Base-by-base conservation (phyloP, 2,888 invertebrate genomes). In the Empis livida region DNA sequence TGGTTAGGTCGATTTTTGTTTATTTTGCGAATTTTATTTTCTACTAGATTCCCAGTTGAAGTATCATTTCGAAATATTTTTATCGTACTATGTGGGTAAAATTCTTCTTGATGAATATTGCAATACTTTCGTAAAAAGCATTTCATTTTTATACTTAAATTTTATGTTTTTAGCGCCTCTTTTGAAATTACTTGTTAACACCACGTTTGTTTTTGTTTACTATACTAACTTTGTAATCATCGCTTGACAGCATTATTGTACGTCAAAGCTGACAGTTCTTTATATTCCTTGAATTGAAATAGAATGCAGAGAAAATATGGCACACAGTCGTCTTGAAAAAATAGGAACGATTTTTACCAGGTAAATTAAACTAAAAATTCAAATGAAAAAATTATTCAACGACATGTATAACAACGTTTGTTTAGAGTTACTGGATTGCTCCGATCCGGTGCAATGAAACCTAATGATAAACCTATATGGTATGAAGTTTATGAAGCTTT, bases 391-490 rank as follows among this genome's bases (percentile, higher is more conserved):
- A 13, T 39, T 10, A 16, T 10, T 10, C 8, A 23, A 13, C n/a
- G 11, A 20, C 6, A 20, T 27, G 5, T 38, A 38, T 17, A 17
- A n/a, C 16, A n/a, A 15, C 35, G 15, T 42, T 31, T 63, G 70
- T 58, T 64, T 65, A 60, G 93, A 64, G 74, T 84, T 3, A 77
- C 79, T 55, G 90, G 92, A 6, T 72, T 97, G 32, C 63, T 96
- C 13, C 76, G 79, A 49, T 77, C 85, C 17, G 86, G 87, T 43
- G 92, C 86, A 5, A 72, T 94, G 65, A 82, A 79, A 61, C 72
- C 79, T 48, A 82, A 84, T 55, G 91, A 95, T 58, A 77, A 84
- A 53, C 97, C 97, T 0, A 50, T 96, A 10, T 97, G 97, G 97
- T 92, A 84, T 63, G 87, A 91, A 62, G 72, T 97, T 17, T 96